Evolutionary conservation across 2,113 vertebrate genomes (phyloP).

Genomic region (Microtus ochrogaster): DNA sequence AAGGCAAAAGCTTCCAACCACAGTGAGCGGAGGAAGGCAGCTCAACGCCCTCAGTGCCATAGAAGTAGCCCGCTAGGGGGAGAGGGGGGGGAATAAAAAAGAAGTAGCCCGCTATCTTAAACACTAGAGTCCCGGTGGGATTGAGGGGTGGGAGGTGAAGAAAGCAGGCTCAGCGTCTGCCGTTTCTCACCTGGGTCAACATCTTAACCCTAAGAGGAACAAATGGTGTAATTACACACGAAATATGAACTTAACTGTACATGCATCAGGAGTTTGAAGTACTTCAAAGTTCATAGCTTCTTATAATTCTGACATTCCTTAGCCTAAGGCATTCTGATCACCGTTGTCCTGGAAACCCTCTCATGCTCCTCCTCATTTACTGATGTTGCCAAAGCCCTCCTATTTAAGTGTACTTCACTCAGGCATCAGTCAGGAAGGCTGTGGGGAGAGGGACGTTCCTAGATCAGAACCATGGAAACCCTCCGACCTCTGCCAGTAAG

Average conservation of each 20-base stretch:
- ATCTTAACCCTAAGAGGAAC: constrained; percentile 17
- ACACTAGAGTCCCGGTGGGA: not conserved
- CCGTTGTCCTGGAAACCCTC: not conserved
- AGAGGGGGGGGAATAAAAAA: too few relatives aligned
- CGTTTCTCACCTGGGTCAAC: not conserved
- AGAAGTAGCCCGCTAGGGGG: not conserved
- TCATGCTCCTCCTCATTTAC: not conserved
- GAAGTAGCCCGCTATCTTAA: not conserved
- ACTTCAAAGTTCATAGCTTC: not conserved
- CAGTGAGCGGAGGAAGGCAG: not conserved
- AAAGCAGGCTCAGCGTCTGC: not conserved
- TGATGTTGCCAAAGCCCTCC: constrained; percentile 1
- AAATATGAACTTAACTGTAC: not conserved
- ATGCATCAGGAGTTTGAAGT: not conserved
- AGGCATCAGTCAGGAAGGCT: not conserved
- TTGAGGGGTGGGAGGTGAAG: not conserved
- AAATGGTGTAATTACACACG: not conserved
- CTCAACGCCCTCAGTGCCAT: not conserved
- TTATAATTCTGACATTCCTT: not conserved
- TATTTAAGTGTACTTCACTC: constrained; percentile 20
- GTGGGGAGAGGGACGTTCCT: not conserved
- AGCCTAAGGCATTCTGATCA: constrained; percentile 16
- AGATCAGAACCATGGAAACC: constrained; percentile 3
- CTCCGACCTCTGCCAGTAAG: not conserved
- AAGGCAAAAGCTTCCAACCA: too few relatives aligned